phyloP scores from a whole-genome alignment of 2,797 vertebrate species.

The Microctenopoma steveboyesi region DNA sequence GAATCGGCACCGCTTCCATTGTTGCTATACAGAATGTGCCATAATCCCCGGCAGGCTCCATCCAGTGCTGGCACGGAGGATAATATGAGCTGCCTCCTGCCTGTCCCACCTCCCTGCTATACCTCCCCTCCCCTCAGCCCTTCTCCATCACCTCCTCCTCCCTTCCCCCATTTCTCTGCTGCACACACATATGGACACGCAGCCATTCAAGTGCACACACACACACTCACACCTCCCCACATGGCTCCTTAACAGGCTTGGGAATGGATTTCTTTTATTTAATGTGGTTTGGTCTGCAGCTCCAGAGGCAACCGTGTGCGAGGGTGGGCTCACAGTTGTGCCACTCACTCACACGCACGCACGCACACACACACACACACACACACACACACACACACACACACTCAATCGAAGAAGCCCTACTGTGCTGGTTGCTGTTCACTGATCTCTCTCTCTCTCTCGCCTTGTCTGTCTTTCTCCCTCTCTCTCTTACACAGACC shows the following conservation, averaged over 20 bases:
- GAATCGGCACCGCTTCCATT: slow-evolving; percentile 81
- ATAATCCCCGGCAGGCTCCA: slow-evolving; percentile 88
- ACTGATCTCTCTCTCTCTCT: slow-evolving; percentile 73
- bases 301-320: slow-evolving; percentile 71
- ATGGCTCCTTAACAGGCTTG: slow-evolving; percentile 81
- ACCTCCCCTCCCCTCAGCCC: slow-evolving; percentile 56
- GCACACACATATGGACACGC: slow-evolving; percentile 72
- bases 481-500: slow-evolving; percentile 43
- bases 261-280: slow-evolving; percentile 84
- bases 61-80: slow-evolving; percentile 81
- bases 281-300: slow-evolving; percentile 83
- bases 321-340: slow-evolving; percentile 72
- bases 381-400: slow-evolving; percentile 11
- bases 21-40: slow-evolving; percentile 86
- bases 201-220: slow-evolving; percentile 58
- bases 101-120: slow-evolving; percentile 63
- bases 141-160: slow-evolving; percentile 45
- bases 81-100: slow-evolving; percentile 75
- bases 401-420: slow-evolving; percentile 60
- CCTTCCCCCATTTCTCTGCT: slow-evolving; percentile 54
- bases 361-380: slow-evolving; percentile 14
- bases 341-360: slow-evolving; percentile 47
- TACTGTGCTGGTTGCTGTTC: slow-evolving; percentile 72
- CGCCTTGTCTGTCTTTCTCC: slow-evolving; percentile 57
- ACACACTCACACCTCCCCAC: slow-evolving; percentile 68